These are phyloP conservation scores for Murina feae DNA, from an alignment of 2,113 vertebrate genomes.

Conservation along the genomic window DNA sequence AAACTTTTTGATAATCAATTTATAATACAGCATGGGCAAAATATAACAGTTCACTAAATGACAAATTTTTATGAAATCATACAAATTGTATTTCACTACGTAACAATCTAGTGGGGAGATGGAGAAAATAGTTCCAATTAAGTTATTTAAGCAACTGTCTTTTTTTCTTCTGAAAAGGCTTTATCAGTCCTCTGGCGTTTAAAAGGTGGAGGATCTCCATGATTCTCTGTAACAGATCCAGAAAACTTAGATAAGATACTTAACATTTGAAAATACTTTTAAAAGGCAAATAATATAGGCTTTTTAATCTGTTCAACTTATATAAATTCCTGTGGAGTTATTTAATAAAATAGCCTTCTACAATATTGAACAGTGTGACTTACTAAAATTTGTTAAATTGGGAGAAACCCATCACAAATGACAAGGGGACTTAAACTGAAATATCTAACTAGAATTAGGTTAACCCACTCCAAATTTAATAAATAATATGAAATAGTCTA, in stretches of 20 bases:
- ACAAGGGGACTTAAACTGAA: neutral
- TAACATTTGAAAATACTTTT: conserved; percentile 24
- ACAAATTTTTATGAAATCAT: conserved; percentile 26
- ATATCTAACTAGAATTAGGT: neutral
- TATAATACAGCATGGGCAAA: neutral
- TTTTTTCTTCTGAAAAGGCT: conserved; percentile 57
- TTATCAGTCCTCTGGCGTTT: conserved; percentile 83
- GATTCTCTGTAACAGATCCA: conserved; percentile 77
- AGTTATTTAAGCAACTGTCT: conserved; percentile 12
- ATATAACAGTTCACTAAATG: neutral
- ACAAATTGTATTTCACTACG: neutral
- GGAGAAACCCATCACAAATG: conserved; percentile 14
- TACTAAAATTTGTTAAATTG: neutral
- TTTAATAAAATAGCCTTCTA: neutral
- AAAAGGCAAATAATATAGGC: neutral
- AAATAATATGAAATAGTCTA: neutral
- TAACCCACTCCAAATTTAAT: neutral
- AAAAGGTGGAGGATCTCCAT: conserved; percentile 85
- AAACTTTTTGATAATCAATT: conserved; percentile 28
- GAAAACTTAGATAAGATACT: conserved; percentile 51
- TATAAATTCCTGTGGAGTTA: neutral
- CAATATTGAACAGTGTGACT: neutral
- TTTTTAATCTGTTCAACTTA: conserved; percentile 9
- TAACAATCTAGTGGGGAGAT: neutral
- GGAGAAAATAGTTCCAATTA: neutral